Conservation (phyloP, 2,797 vertebrate genomes). For the Sebastes trivittatus region DNA sequence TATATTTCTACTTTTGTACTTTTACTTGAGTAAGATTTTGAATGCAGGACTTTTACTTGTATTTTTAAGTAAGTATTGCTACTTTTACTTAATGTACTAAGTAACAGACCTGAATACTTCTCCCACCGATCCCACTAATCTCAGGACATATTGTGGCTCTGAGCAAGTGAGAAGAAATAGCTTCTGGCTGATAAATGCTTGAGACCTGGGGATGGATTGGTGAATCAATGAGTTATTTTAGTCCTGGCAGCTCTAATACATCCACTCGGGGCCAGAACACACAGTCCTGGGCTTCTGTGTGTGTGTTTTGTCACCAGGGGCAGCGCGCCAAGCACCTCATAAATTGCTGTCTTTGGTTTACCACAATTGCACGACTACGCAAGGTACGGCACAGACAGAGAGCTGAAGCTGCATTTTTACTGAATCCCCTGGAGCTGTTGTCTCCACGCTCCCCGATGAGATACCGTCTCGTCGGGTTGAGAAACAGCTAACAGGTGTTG, state of each 20-base stretch:
- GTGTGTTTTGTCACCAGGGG: constrained; percentile 23
- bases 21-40: background rate
- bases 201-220: constrained; percentile 14
- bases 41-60: background rate
- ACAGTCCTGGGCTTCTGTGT: constrained; percentile 34
- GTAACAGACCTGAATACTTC: background rate
- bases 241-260: constrained; percentile 40
- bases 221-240: constrained; percentile 67
- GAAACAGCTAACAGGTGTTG: constrained; percentile 53
- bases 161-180: constrained; percentile 34
- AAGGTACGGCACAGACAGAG: constrained; percentile 38
- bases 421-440: constrained; percentile 33
- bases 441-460: constrained; percentile 41
- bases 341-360: constrained; percentile 28
- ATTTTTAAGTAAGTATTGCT: background rate
- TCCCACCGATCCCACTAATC: background rate
- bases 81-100: fast-evolving
- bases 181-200: constrained; percentile 30
- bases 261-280: constrained; percentile 15
- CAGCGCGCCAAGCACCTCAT: constrained; percentile 43
- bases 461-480: constrained; percentile 39
- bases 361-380: constrained; percentile 28
- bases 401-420: constrained; percentile 44
- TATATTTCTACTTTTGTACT: background rate
- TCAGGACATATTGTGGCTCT: constrained; percentile 1